phyloP scores from a whole-genome alignment of 2,113 vertebrate genomes.

The Australoheros scitulus region DNA sequence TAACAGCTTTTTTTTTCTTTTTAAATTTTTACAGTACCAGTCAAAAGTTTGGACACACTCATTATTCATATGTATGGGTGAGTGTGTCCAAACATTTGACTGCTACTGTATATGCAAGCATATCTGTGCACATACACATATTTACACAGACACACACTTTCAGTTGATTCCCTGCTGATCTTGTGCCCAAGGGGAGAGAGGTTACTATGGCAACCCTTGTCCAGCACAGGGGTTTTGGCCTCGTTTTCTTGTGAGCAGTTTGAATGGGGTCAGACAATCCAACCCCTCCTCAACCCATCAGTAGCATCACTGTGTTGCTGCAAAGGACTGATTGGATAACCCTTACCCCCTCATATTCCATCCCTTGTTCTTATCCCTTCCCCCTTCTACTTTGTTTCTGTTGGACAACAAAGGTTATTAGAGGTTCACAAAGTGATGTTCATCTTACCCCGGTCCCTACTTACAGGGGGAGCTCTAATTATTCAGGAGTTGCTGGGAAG shows the following conservation, averaged over 20 bases:
- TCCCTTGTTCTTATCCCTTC: constrained; percentile 21
- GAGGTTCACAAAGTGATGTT: constrained; percentile 40
- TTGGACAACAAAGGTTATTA: constrained; percentile 52
- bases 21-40: no score
- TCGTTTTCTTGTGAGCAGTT: constrained; percentile 65
- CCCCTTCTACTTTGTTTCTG: constrained; percentile 29
- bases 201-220: constrained; percentile 71
- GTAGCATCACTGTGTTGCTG: constrained; percentile 34
- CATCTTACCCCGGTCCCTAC: constrained; percentile 1
- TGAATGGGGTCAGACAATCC: constrained; percentile 67
- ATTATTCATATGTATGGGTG: no score
- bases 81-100: no score
- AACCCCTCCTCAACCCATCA: constrained; percentile 28
- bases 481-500: constrained; percentile 23
- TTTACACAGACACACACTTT: constrained; percentile 39
- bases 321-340: constrained; percentile 58
- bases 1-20: not conserved
- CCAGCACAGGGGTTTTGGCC: constrained; percentile 60
- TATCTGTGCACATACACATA: not conserved
- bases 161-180: constrained; percentile 69
- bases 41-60: no score
- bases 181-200: constrained; percentile 44
- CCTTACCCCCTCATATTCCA: constrained; percentile 42
- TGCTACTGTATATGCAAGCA: not conserved
- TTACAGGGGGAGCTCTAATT: constrained; percentile 36